Base-by-base conservation (phyloP, 2,888 invertebrate species). In the Ashinkailepas kermadecensis region DNA sequence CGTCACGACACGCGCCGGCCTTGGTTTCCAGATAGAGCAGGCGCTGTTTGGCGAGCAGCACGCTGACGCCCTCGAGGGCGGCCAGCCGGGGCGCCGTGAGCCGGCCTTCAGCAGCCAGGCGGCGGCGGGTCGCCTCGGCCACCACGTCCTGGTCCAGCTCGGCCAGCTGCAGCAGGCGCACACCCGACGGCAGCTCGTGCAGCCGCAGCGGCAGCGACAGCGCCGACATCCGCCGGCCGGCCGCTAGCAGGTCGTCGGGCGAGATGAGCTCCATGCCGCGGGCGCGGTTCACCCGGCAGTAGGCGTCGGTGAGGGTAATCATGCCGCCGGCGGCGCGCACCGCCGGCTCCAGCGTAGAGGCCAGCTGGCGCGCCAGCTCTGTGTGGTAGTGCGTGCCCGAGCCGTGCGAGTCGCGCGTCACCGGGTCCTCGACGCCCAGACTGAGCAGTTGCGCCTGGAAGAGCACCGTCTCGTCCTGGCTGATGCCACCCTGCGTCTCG, bases 361-460 rank as follows among this genome's bases (percentile, higher is more conserved):
- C 92, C 80, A 99, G 91, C 89, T 99, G 94, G 86, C 92, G 92
- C 0, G 97, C 95, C 80, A 99, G 86, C 85, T 94, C 93, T 85
- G 90, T 89, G 87, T 94, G 95, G 87, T 96, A 99, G 84, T 93
- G 93, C 21, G 92, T 92, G 84, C 95, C 95, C 81, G 93, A 93
- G 86, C 94, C 93, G 86, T 93, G 96, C 18, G 94, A 91, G 86
- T 95, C 95, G 86, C 97, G 91, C 0, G 98, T 99, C 39, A 84
- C 83, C 1, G 99, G 99, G 89, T 99, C 98, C 86, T 96, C 96
- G 84, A 99, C 97, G 85, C 99, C 99, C 86, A 99, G 90, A 87
- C 97, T 98, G 89, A 99, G 91, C 80, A 99, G 89, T 87, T 99
- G 97, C 0, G 97, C 94, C 87, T 99, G 98, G 87, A 99, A 99